These are phyloP conservation scores for Keiferia lycopersicella DNA, from an alignment of 2,888 invertebrate species.

Conservation along the genomic window DNA sequence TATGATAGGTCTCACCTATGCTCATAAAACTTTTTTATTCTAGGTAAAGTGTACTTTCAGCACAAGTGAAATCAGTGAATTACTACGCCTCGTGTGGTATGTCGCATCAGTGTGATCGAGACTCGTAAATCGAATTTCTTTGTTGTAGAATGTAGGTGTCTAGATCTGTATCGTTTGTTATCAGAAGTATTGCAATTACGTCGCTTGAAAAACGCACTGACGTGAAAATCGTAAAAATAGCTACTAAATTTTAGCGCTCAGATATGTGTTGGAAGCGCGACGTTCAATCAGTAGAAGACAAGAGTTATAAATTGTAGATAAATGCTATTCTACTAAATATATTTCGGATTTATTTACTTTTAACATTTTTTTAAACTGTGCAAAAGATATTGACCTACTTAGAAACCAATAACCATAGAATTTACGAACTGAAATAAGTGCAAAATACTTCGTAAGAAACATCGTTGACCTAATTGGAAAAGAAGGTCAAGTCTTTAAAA, in stretches of 20 bases:
- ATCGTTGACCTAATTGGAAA: neutral
- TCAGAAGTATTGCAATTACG: constrained; percentile 2
- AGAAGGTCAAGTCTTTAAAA: too few relatives aligned
- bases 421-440: neutral
- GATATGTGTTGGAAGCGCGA: neutral
- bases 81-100: neutral
- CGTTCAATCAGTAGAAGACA: neutral
- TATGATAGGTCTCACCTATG: too few relatives aligned
- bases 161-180: neutral
- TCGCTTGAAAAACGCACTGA: neutral
- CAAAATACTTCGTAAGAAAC: neutral
- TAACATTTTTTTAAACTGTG: neutral
- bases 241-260: constrained; percentile 1
- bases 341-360: neutral
- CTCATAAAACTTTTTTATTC: neutral
- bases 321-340: constrained; percentile 5
- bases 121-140: constrained; percentile 4
- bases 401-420: neutral
- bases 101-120: neutral
- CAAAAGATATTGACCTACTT: neutral
- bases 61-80: neutral
- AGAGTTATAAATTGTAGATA: neutral
- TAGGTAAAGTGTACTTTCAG: neutral
- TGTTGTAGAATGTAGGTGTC: neutral
- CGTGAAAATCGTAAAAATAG: neutral